A percentile compares a stretch with the other conserved stretches of the same genome.
phyloP scores from a whole-genome alignment of 1,140 invertebrate species.

The Thaumetopoea pityocampa region DNA sequence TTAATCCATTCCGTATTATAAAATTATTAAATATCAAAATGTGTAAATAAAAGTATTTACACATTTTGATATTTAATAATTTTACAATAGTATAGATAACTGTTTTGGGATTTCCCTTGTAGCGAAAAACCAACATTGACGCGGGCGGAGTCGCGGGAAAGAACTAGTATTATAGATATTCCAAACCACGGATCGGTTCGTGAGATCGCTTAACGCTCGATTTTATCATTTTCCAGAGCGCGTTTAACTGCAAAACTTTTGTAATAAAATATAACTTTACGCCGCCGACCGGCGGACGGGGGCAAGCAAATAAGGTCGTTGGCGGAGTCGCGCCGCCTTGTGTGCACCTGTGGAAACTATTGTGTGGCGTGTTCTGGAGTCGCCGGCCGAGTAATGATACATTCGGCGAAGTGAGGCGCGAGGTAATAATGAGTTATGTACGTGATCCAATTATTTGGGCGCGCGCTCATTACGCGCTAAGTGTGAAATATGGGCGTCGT shows the following conservation, averaged over 20 bases:
- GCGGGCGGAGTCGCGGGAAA: too few relatives aligned
- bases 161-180: too few relatives aligned
- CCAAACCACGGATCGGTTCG: too few relatives aligned
- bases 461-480: constrained; percentile 76
- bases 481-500: constrained; percentile 75
- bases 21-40: too few relatives aligned
- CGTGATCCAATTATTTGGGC: constrained; percentile 77
- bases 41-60: too few relatives aligned
- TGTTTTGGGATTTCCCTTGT: too few relatives aligned
- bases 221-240: too few relatives aligned
- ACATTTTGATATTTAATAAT: too few relatives aligned
- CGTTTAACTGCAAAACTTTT: not conserved
- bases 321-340: not conserved
- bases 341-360: constrained; percentile 18
- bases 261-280: constrained; percentile 1
- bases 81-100: too few relatives aligned
- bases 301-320: not conserved
- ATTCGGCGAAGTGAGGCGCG: constrained; percentile 62
- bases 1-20: too few relatives aligned
- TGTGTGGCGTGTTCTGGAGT: constrained; percentile 10
- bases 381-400: constrained; percentile 59
- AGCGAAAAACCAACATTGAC: too few relatives aligned
- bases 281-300: not conserved
- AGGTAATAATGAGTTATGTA: constrained; percentile 77
- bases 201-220: too few relatives aligned